Evolutionary conservation across 2,113 vertebrate species (phyloP), one percentile per base, ranked within the genome.

Genomic region (Etia nguti): DNA sequence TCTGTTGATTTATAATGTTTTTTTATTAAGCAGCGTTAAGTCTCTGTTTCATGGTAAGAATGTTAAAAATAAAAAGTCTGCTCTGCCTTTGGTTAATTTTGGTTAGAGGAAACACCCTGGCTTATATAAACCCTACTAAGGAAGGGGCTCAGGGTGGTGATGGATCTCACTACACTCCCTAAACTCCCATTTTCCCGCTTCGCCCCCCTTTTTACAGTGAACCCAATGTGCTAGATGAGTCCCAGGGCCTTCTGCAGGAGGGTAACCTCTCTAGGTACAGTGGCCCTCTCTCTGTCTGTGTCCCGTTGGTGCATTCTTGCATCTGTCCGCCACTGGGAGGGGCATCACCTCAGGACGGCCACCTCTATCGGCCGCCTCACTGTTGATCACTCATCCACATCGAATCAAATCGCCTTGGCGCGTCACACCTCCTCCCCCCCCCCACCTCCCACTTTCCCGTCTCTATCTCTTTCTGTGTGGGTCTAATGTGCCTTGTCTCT

Each of bases 191-290:
- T 93, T 90, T 91, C 85, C 93, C 90, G 88, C 94, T 84, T 38
- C 88, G 57, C 86, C 83, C 94, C 93, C 97, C 94, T 97, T 97
- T 93, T 97, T 97, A 97, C 98, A 99, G 99, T 97, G 99, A 99
- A 97, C 99, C 99, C 97, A 99, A 99, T 99, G 98, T 99, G 97
- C 98, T 99, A 97, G 99, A 99, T 98, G 98, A 99, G 96, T 98
- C 97, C 98, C 98, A 98, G 97, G 98, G 97, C 96, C 97, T 98
- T 97, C 97, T 98, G 97, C 97, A 98, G 92, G 98, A 98, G 97
- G 97, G 98, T 97, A 98, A 97, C 98, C 98, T 99, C 96, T 98
- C 98, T 99, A 99, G 98, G 99, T 99, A 99, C 98, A 98, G 98
- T 99, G 97, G 97, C 90, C 93, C 89, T 93, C 83, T 86, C 75